phyloP scores from a whole-genome alignment of 2,888 invertebrate genomes.

The Hyalella azteca region DNA sequence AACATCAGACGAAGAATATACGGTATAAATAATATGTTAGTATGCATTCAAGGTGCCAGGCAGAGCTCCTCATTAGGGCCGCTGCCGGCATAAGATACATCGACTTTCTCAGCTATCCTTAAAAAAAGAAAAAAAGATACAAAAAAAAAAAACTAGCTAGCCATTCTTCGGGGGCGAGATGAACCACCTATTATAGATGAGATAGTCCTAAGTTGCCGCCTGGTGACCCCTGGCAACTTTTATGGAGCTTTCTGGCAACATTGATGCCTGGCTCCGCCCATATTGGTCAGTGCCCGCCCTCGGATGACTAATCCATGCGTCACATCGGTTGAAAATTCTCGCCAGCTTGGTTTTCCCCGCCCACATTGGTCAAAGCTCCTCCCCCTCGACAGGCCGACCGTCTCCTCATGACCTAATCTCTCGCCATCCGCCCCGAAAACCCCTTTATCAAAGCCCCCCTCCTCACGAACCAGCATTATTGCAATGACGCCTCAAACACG shows the following conservation, averaged over 20 bases:
- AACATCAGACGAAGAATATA: too few relatives aligned
- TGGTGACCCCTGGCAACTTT: neutral
- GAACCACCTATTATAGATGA: slow-evolving; percentile 36
- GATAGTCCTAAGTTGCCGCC: neutral
- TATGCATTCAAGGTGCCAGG: too few relatives aligned
- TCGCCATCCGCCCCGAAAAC: neutral
- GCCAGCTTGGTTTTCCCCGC: neutral
- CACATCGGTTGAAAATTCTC: too few relatives aligned
- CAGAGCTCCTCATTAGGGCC: slow-evolving; percentile 10
- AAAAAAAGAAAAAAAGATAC: neutral
- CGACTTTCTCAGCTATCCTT: neutral
- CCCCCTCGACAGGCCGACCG: neutral
- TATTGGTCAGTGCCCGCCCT: too few relatives aligned
- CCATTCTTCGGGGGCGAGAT: slow-evolving; percentile 29
- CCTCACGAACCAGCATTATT: slow-evolving; percentile 8
- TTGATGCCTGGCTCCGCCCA: neutral
- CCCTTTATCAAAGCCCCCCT: neutral
- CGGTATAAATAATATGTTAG: too few relatives aligned
- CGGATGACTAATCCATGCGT: too few relatives aligned
- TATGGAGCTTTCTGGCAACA: neutral
- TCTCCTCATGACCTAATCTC: too few relatives aligned
- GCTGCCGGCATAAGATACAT: slow-evolving; percentile 18
- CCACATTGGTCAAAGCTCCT: neutral
- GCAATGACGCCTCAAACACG: neutral
- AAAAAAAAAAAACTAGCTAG: slow-evolving; percentile 5